A percentile compares a stretch with the other conserved stretches of the same genome.
Conservation (phyloP, 92 coral and sea anemone genomes). For the Bergia puertoricense region DNA sequence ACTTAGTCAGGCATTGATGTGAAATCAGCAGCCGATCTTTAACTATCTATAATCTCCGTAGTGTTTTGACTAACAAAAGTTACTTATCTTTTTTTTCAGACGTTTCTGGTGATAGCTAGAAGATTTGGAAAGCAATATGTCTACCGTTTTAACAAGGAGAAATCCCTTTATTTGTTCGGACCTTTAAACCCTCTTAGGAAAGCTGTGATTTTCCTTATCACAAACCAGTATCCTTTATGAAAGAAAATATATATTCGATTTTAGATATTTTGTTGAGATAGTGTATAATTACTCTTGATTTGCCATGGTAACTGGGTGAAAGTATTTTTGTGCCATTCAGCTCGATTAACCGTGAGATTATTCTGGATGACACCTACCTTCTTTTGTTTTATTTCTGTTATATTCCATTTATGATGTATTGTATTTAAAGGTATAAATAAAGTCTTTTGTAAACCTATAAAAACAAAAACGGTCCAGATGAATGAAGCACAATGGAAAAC, state of each 20-base stretch:
- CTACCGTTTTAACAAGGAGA: conserved; percentile 93
- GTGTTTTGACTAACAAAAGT: background rate
- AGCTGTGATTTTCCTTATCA: conserved; percentile 78
- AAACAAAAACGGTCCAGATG: too few relatives aligned
- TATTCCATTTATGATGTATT: too few relatives aligned
- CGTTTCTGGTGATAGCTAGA: conserved; percentile 84
- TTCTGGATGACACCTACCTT: too few relatives aligned
- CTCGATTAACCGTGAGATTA: too few relatives aligned
- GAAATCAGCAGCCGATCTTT: background rate
- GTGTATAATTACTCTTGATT: background rate
- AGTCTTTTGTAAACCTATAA: too few relatives aligned
- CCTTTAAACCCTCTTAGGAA: conserved; percentile 79
- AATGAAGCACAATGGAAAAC: too few relatives aligned
- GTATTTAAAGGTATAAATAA: too few relatives aligned
- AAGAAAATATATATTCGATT: background rate
- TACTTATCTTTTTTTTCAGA: conserved; percentile 62
- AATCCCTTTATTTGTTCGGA: conserved; percentile 79
- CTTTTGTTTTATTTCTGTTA: too few relatives aligned
- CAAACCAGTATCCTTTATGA: conserved; percentile 96
- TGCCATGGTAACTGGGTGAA: background rate
- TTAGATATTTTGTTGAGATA: background rate
- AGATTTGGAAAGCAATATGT: conserved; percentile 93
- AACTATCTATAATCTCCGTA: background rate
- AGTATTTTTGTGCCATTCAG: background rate
- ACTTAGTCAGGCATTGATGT: too few relatives aligned